Percentiles rank a stretch among this genome's conserved stretches.
phyloP scores from a whole-genome alignment of 1,140 invertebrate genomes.

The Brachionus manjavacas region DNA sequence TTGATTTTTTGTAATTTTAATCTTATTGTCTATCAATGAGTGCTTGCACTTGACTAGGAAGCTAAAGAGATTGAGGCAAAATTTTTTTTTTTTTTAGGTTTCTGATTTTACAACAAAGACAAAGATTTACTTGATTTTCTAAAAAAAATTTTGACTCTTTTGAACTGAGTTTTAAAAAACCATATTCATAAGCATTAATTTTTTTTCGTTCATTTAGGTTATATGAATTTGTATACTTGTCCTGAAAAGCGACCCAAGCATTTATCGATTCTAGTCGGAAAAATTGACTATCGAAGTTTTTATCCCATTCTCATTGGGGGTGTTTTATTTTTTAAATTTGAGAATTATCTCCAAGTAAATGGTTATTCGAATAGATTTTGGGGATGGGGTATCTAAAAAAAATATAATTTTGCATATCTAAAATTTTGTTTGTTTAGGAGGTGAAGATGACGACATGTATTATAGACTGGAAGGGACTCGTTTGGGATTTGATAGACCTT shows the following conservation, averaged over 20 bases:
- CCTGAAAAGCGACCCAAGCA: not conserved
- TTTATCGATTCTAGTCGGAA: conserved; percentile 7
- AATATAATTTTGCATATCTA: too few species aligned
- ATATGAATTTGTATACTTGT: not conserved
- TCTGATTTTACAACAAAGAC: too few species aligned
- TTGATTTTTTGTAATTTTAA: too few species aligned
- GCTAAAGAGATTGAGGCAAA: too few species aligned
- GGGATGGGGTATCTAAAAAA: not conserved
- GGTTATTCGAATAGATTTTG: conserved; percentile 21
- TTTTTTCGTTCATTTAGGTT: not conserved
- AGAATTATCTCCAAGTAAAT: not conserved
- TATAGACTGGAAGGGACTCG: not conserved
- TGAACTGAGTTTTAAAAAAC: not conserved
- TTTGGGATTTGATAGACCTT: not conserved
- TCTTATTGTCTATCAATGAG: too few species aligned
- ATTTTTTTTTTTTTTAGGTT: too few species aligned
- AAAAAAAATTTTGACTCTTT: not conserved
- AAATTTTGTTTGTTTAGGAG: not conserved
- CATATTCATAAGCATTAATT: not conserved
- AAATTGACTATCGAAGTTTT: not conserved
- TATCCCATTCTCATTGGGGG: not conserved
- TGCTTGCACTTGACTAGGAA: too few species aligned
- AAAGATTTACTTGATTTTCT: not conserved
- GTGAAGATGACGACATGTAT: conserved; percentile 35
- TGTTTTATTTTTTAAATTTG: not conserved